A percentile compares a stretch with the other conserved stretches of the same genome.
Evolutionary conservation across 2,888 invertebrate species (phyloP).

Genomic region (Chouioia cunea): DNA sequence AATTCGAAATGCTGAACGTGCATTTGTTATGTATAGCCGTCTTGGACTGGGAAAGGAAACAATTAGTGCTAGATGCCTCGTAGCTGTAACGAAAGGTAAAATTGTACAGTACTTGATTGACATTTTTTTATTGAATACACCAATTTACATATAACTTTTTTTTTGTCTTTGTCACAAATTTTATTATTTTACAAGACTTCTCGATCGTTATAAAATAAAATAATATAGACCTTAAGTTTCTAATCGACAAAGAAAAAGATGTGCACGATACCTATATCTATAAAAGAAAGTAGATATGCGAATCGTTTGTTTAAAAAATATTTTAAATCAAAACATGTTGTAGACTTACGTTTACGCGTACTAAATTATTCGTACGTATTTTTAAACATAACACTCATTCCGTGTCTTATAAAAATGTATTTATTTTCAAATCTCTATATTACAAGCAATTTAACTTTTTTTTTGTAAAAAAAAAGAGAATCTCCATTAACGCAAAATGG

Average conservation of each 20-base stretch:
- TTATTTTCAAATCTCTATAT: slow-evolving; percentile 18
- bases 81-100: slow-evolving; percentile 58
- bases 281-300: slow-evolving; percentile 21
- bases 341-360: slow-evolving; percentile 17
- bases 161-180: slow-evolving; percentile 27
- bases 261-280: slow-evolving; percentile 19
- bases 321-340: slow-evolving; percentile 5
- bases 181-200: slow-evolving; percentile 36
- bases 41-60: slow-evolving; percentile 51
- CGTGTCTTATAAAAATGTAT: slow-evolving; percentile 34
- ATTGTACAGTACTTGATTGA: not conserved
- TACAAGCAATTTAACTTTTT: slow-evolving; percentile 11
- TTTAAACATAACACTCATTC: slow-evolving; percentile 30
- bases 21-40: slow-evolving; percentile 52
- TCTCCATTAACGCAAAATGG: slow-evolving; percentile 9
- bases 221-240: slow-evolving; percentile 17
- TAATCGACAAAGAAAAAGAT: slow-evolving; percentile 10
- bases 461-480: slow-evolving; percentile 5
- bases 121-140: slow-evolving; percentile 42
- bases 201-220: slow-evolving; percentile 24
- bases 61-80: slow-evolving; percentile 55
- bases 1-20: slow-evolving; percentile 53
- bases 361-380: slow-evolving; percentile 20
- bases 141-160: slow-evolving; percentile 40
- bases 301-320: not conserved